Evolutionary conservation across 2,888 invertebrate genomes (phyloP), one percentile per base, ranked within the genome.

Genomic region (Acholoe squamosa): DNA sequence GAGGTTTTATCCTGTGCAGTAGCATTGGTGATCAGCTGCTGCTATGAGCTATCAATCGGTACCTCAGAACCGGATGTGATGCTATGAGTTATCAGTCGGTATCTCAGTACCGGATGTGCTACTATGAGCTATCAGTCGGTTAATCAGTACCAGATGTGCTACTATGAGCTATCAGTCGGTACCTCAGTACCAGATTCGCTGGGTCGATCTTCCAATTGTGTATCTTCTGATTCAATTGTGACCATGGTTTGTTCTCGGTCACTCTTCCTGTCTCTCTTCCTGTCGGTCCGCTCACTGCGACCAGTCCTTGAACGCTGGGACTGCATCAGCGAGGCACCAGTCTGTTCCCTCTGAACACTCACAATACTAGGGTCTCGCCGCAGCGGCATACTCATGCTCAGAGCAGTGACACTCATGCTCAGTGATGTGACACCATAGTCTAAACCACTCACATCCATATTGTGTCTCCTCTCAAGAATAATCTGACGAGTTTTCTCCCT

Each of bases 391-490:
- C 80, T 80, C 43, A 76, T 31, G 76, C 76, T 76, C 76, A 80
- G 80, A 16, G 34, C 54, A 54, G 52, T 86, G 28, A 28, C 19
- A 28, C 80, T 80, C 43, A 76, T 31, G 76, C 76, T 76, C 76
- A 80, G 80, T 5, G 34, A 22, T n/a, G 52, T 86, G 28, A 28
- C 19, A 28, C 86, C 52, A 86, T 19, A 14, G 0, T 86, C 86
- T 86, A 86, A 86, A 52, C 25, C 86, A 86, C 86, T 86, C 86
- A 86, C 86, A 31, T 52, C 52, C 25, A 31, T 56, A 1, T 54
- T 28, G 25, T 54, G 25, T 86, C 86, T 86, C 54, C 28, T 86
- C 54, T 86, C 54, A 25, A 86, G 56, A 86, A 86, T 86, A 52
- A 5, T 14, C 28, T 54, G 86, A 28, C 86, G 52, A 14, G 52